phyloP scores from a whole-genome alignment of 35 echinoderm and acorn worm species.

The Amphiura filiformis region DNA sequence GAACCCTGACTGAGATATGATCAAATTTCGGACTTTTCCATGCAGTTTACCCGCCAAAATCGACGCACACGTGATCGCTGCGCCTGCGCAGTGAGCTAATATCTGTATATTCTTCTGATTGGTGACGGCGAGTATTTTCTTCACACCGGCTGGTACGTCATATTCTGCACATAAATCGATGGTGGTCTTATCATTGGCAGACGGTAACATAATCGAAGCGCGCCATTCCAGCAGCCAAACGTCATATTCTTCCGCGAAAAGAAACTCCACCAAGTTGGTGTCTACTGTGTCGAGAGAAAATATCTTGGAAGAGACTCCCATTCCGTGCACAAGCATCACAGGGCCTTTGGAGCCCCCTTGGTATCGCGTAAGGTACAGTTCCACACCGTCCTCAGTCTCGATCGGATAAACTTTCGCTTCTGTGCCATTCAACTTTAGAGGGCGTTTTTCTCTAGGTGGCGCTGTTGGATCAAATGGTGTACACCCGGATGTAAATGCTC shows the following conservation, averaged over 20 bases:
- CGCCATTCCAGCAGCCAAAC: constrained; percentile 67
- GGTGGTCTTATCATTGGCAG: constrained; percentile 18
- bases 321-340: constrained; percentile 58
- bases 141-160: constrained; percentile 49
- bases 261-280: constrained; percentile 67
- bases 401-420: constrained; percentile 44
- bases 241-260: constrained; percentile 49
- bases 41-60: constrained; percentile 43
- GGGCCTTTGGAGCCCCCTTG: constrained; percentile 65
- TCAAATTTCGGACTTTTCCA: constrained; percentile 58
- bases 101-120: constrained; percentile 44
- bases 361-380: constrained; percentile 47
- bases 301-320: constrained; percentile 51
- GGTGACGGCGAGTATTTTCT: constrained; percentile 56
- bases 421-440: constrained; percentile 34
- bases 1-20: constrained; percentile 61
- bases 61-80: constrained; percentile 17
- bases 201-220: constrained; percentile 48
- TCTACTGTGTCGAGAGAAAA: constrained; percentile 66
- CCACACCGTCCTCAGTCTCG: constrained; percentile 44
- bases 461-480: constrained; percentile 37
- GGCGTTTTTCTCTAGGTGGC: constrained; percentile 52
- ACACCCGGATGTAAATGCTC: constrained; percentile 33
- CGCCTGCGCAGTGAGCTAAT: constrained; percentile 67
- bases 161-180: constrained; percentile 40